Evolutionary conservation across 2,797 vertebrate species (phyloP).

Genomic region (Myotis planiceps): DNA sequence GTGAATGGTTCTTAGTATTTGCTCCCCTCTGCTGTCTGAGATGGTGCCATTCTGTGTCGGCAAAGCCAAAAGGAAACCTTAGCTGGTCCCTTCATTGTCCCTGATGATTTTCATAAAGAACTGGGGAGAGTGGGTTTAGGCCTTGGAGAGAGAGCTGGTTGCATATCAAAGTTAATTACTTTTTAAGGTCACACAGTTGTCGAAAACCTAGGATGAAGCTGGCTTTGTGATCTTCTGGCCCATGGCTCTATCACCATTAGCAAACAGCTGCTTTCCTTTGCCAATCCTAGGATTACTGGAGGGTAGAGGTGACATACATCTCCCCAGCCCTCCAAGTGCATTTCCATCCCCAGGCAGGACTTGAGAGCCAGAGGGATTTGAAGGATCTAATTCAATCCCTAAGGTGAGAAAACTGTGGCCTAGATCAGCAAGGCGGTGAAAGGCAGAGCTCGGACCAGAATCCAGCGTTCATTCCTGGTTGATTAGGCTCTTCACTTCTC

Average conservation of each 20-base stretch:
- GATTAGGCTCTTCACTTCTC: not conserved
- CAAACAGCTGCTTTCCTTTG: not conserved
- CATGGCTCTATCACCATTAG: not conserved
- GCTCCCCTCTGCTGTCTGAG: not conserved
- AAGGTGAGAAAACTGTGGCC: not conserved
- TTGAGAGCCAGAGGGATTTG: not conserved
- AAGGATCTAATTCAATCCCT: not conserved
- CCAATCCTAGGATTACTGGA: not conserved
- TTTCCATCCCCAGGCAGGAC: not conserved
- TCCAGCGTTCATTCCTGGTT: not conserved
- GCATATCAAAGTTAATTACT: conserved; percentile 26
- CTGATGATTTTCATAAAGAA: not conserved
- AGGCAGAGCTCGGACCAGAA: not conserved
- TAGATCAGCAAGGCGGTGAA: not conserved
- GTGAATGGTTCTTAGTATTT: not conserved
- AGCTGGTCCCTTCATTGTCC: not conserved
- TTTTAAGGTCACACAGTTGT: conserved; percentile 29
- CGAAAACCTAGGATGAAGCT: not conserved
- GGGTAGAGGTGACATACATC: not conserved
- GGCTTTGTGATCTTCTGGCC: not conserved
- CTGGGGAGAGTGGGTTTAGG: not conserved
- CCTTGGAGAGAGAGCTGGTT: conserved; percentile 2
- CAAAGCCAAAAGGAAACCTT: not conserved
- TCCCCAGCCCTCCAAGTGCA: not conserved
- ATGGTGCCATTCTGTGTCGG: not conserved